Evolutionary conservation across 2,113 vertebrate species (phyloP).

Genomic region (Thinocorus orbignyianus): DNA sequence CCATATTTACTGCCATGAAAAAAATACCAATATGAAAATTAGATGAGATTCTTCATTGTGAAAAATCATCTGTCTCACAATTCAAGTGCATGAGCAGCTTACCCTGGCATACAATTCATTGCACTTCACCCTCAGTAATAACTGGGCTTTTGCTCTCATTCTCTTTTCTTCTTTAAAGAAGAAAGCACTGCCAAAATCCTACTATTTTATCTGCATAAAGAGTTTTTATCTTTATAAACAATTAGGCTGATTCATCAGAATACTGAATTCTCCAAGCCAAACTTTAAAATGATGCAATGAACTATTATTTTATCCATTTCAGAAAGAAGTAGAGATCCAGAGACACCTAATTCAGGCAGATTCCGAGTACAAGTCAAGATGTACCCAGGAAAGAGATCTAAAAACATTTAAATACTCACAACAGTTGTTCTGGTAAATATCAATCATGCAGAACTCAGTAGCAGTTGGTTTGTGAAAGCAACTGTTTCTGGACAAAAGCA

Average conservation of each 20-base stretch:
- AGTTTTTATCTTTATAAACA: background rate
- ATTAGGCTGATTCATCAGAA: background rate
- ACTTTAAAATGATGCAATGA: background rate
- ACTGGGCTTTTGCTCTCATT: background rate
- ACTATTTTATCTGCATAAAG: background rate
- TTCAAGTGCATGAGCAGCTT: background rate
- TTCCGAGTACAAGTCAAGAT: background rate
- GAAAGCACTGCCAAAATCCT: background rate
- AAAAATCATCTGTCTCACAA: background rate
- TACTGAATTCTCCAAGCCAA: background rate
- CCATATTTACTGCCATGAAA: background rate
- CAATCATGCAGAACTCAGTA: background rate
- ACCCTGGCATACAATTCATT: background rate
- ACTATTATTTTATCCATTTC: background rate
- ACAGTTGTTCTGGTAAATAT: background rate
- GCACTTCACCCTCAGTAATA: background rate
- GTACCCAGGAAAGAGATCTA: background rate
- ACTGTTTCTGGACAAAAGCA: background rate
- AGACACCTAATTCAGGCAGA: background rate
- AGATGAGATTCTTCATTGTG: background rate
- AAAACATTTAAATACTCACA: background rate
- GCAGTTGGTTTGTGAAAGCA: background rate
- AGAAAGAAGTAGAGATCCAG: background rate
- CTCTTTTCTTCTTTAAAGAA: background rate
- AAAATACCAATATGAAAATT: background rate